A percentile compares a stretch with the other conserved stretches of the same genome.
phyloP scores from a whole-genome alignment of 2,888 invertebrate species.

The Cantharis flavilabris region DNA sequence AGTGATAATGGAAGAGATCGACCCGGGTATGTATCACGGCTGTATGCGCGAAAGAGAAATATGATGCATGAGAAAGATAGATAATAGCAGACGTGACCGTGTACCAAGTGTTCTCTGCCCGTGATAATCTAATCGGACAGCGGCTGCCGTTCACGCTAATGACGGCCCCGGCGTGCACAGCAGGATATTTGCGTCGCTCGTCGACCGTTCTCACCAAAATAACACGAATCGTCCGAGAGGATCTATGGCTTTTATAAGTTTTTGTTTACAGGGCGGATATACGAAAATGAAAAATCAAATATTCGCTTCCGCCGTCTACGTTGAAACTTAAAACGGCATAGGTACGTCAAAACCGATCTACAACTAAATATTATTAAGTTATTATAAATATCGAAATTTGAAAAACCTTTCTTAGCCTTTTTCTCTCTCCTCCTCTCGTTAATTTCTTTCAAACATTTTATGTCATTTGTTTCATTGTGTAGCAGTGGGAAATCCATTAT shows the following conservation, averaged over 20 bases:
- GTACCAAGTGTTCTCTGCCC: slow-evolving; percentile 37
- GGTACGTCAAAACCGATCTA: not conserved
- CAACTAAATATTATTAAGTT: not conserved
- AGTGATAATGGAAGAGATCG: slow-evolving; percentile 31
- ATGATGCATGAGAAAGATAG: slow-evolving; percentile 6
- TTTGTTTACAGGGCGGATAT: slow-evolving; percentile 28
- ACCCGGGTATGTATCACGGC: slow-evolving; percentile 6
- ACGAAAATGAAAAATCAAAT: slow-evolving; percentile 26
- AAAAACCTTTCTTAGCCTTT: not conserved
- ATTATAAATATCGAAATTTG: not conserved
- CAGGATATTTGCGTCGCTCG: slow-evolving; percentile 44
- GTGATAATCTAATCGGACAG: slow-evolving; percentile 57
- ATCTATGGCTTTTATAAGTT: slow-evolving; percentile 28
- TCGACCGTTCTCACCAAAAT: slow-evolving; percentile 18
- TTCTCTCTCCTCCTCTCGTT: not conserved
- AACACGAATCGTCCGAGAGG: slow-evolving; percentile 25
- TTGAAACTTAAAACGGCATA: not conserved
- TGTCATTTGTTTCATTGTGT: not conserved
- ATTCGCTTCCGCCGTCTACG: not conserved
- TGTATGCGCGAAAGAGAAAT: slow-evolving; percentile 13
- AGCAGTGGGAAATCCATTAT: not conserved
- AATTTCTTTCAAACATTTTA: not conserved
- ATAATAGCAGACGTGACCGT: slow-evolving; percentile 22
- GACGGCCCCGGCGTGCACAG: slow-evolving; percentile 51
- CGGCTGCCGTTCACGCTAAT: slow-evolving; percentile 53